Base-by-base conservation (phyloP, 2,888 invertebrate species). In the Myopa testacea region DNA sequence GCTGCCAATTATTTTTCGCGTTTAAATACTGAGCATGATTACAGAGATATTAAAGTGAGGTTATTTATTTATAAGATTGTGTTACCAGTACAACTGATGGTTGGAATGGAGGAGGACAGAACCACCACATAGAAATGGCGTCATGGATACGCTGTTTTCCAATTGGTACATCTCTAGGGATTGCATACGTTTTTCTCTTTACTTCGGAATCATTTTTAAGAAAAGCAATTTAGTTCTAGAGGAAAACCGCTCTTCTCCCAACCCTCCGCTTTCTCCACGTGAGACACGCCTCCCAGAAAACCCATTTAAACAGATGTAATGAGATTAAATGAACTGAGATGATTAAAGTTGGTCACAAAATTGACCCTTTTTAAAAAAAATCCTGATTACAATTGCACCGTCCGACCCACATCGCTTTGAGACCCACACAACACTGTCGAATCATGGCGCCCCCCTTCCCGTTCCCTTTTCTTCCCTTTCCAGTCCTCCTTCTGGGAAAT, bases 31-130 rank as follows among this genome's bases (percentile, higher is more conserved):
- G 37, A 34, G 34, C 37, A 37, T 65, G 34, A 37, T 65, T 65
- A 37, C 38, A 37, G 37, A 34, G 65, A 16, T 38, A 38, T 37
- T 65, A 34, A 34, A 38, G 55, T n/a, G 34, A 12, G 65, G 14
- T 65, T 65, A 65, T 65, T 65, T 65, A 65, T 34, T 65, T 65
- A 45, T 45, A 38, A 65, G 38, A 65, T 37, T 38, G 38, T 37
- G 65, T 65, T 38, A 14, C 10, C 14, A 65, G 12, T 37, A 63
- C 19, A 62, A 62, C 4, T 45, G 10, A 45, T 3, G 45, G 8
- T 40, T n/a, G n/a, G n/a, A n/a, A n/a, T n/a, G n/a, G n/a, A n/a
- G 40, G 40, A 40, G 40, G 40, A 40, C 4, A 40, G 40, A 8
- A 40, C n/a, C n/a, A n/a, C n/a, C n/a, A n/a, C 26, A 45, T 8